Conservation (phyloP, 2,797 vertebrate species). For the Siniperca scherzeri region DNA sequence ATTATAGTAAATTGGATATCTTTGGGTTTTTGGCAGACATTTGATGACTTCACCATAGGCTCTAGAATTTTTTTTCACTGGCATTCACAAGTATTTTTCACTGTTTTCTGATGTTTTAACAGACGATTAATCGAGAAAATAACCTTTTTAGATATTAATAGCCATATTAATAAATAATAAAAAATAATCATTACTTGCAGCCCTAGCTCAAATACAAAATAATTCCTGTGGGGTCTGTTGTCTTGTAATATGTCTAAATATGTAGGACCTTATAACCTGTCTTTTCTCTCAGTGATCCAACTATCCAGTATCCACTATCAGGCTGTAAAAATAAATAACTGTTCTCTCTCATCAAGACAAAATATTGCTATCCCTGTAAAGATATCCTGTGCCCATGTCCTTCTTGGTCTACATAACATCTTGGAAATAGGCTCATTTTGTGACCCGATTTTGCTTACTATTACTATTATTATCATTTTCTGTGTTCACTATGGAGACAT, state of each 20-base stretch:
- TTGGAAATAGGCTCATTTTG: conserved; percentile 19
- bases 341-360: not conserved
- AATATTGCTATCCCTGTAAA: not conserved
- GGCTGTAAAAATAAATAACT: not conserved
- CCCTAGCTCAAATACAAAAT: not conserved
- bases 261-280: not conserved
- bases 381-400: not conserved
- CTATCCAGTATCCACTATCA: not conserved
- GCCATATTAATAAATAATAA: not conserved
- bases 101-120: not conserved
- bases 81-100: not conserved
- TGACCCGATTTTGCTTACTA: conserved; percentile 31
- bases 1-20: not conserved
- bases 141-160: not conserved
- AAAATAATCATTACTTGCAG: not conserved
- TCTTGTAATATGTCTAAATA: not conserved
- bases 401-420: conserved; percentile 8
- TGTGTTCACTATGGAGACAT: conserved; percentile 5
- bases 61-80: not conserved
- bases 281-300: conserved; percentile 6
- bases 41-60: not conserved
- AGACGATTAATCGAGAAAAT: not conserved
- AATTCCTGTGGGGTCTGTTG: not conserved
- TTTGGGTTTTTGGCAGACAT: not conserved
- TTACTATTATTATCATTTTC: conserved; percentile 17